phyloP scores from a whole-genome alignment of 2,797 vertebrate genomes.

The Notolepis coatsorum region DNA sequence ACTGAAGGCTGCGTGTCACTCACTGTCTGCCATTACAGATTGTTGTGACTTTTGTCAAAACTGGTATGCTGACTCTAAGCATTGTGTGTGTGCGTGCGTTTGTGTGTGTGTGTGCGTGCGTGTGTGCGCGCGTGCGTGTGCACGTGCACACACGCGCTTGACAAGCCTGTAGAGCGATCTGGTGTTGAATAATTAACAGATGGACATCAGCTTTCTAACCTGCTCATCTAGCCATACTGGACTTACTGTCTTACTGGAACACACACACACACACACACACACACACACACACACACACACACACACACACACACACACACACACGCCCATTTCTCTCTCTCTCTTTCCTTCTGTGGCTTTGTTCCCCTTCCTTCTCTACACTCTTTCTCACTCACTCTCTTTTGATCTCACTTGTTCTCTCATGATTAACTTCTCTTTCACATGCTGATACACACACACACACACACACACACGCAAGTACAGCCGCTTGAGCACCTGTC shows the following conservation, averaged over 20 bases:
- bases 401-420: neutral
- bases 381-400: too few species aligned
- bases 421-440: neutral
- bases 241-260: neutral
- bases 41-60: conserved; percentile 40
- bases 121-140: conserved; percentile 21
- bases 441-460: neutral
- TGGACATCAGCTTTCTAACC: conserved; percentile 58
- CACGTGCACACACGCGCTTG: too few species aligned
- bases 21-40: conserved; percentile 22
- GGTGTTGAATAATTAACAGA: conserved; percentile 60
- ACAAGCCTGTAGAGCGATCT: conserved; percentile 15
- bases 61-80: conserved; percentile 38
- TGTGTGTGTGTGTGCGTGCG: conserved; percentile 1
- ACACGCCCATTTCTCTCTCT: neutral
- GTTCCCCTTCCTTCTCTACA: too few species aligned
- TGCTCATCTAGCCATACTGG: conserved; percentile 15
- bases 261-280: conserved; percentile 11
- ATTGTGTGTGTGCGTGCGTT: too few species aligned
- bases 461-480: neutral
- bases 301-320: conserved; percentile 20
- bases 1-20: too few species aligned
- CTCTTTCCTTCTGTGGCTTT: neutral
- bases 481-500: too few species aligned
- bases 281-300: conserved; percentile 27